Evolutionary conservation across 2,113 vertebrate genomes (phyloP).

Genomic region (Chinchilla lanigera): DNA sequence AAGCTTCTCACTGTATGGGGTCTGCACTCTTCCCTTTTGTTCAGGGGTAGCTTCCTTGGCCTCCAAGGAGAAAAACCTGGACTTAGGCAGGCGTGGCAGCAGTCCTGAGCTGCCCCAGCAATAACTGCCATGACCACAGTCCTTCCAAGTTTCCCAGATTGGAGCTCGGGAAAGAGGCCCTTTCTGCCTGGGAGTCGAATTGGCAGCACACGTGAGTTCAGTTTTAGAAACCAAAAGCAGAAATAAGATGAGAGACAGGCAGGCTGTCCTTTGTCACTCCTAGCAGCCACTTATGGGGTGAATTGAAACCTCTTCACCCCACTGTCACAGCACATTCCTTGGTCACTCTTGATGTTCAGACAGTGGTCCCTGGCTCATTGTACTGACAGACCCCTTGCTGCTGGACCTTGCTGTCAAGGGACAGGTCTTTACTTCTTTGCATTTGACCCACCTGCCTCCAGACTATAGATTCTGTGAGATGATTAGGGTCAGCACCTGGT

Average conservation of each 20-base stretch:
- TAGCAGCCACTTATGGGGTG: neutral
- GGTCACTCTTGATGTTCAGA: neutral
- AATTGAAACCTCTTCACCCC: neutral
- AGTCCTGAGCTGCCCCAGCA: neutral
- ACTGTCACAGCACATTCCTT: neutral
- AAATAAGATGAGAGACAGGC: neutral
- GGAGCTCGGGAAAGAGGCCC: too few relatives aligned
- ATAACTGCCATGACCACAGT: neutral
- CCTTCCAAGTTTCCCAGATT: neutral
- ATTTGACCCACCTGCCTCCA: neutral
- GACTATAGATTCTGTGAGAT: neutral
- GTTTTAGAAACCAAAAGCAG: neutral
- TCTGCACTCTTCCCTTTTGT: neutral
- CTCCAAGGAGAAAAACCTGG: neutral
- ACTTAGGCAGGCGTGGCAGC: neutral
- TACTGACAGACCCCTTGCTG: too few relatives aligned
- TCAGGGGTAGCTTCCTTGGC: accelerated
- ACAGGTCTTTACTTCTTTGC: neutral
- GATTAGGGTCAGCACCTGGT: neutral
- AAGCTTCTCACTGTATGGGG: neutral
- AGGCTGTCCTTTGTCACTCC: neutral
- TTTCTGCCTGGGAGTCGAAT: neutral
- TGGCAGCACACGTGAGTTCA: accelerated
- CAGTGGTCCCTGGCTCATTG: neutral
- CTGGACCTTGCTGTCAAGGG: too few relatives aligned